Percentiles rank a stretch among this genome's conserved stretches.
Evolutionary conservation across 1,140 invertebrate genomes (phyloP).

Genomic region (Drosophila gunungcola): DNA sequence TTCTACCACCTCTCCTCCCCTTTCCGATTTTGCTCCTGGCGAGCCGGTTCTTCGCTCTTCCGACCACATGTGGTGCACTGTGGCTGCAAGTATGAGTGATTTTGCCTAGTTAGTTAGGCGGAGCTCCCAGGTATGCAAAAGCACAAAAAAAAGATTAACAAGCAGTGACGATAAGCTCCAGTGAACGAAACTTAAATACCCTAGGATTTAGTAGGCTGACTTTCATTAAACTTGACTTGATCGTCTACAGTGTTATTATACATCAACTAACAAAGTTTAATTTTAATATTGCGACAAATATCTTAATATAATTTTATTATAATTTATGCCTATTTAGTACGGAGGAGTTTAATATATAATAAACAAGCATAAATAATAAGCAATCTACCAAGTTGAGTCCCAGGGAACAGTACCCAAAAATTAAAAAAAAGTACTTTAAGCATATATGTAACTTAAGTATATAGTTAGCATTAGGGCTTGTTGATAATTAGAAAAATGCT

Average conservation of each 20-base stretch:
- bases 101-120: slow-evolving; percentile 74
- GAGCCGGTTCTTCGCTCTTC: slow-evolving; percentile 60
- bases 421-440: too few species aligned
- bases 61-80: slow-evolving; percentile 68
- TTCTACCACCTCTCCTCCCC: not conserved
- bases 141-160: slow-evolving; percentile 21
- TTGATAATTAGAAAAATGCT: too few species aligned
- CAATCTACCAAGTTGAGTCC: too few species aligned
- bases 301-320: too few species aligned
- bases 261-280: not conserved
- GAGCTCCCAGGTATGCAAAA: slow-evolving; percentile 53
- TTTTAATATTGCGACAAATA: not conserved
- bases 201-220: slow-evolving; percentile 3
- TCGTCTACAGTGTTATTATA: not conserved
- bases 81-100: slow-evolving; percentile 68
- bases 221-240: not conserved
- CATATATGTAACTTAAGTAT: too few species aligned
- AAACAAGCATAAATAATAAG: too few species aligned
- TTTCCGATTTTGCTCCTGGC: slow-evolving; percentile 27
- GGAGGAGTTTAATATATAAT: too few species aligned
- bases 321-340: too few species aligned
- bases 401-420: too few species aligned
- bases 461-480: too few species aligned
- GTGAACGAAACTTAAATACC: slow-evolving; percentile 4
- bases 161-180: not conserved